Percentiles rank a stretch among this genome's conserved stretches.
These are phyloP conservation scores for Okapia johnstoni DNA, from an alignment of 2,113 vertebrate genomes.

Conservation along the genomic window DNA sequence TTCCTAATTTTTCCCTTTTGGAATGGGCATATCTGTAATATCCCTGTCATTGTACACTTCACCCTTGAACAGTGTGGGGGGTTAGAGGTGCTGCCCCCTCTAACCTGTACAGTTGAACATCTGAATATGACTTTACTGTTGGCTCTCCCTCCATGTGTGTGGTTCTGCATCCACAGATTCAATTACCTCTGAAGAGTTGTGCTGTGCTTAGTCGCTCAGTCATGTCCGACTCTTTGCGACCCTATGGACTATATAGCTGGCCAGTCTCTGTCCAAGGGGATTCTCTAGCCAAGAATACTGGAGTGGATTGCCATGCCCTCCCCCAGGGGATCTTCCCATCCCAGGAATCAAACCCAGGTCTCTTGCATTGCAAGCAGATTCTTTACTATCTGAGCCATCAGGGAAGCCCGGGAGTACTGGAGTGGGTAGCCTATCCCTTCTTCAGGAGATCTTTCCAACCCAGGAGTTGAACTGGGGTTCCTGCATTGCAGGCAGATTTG, in stretches of 20 bases:
- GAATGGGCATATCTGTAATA: not conserved
- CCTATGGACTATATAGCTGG: not conserved
- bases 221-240: not conserved
- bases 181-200: not conserved
- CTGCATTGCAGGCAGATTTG: fast-evolving
- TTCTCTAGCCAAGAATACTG: not conserved
- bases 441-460: not conserved
- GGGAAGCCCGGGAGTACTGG: not conserved
- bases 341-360: not conserved
- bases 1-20: not conserved
- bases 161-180: not conserved
- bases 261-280: not conserved
- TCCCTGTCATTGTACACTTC: not conserved
- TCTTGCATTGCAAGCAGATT: not conserved
- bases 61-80: not conserved
- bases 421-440: not conserved
- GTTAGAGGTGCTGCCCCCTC: not conserved
- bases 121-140: not conserved
- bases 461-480: not conserved
- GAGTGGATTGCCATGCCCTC: not conserved
- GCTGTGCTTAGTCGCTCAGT: not conserved
- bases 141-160: not conserved
- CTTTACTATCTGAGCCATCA: not conserved
- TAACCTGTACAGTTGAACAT: not conserved
- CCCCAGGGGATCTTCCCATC: not conserved